Conservation (phyloP, 2,797 vertebrate genomes). For the Triplophysa yarkandensis region DNA sequence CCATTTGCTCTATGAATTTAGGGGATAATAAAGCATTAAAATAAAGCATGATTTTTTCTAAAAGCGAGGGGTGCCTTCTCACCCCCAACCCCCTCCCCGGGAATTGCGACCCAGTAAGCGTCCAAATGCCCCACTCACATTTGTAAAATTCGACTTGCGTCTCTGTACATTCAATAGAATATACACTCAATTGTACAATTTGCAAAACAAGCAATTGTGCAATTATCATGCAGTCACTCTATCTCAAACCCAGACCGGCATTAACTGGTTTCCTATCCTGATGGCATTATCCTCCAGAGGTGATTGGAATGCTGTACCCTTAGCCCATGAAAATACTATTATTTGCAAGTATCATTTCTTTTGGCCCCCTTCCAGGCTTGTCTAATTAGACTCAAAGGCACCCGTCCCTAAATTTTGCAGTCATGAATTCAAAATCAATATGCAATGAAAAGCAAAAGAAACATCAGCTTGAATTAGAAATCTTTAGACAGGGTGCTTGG, state of each 20-base stretch:
- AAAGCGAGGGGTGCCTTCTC: too few relatives aligned
- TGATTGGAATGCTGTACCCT: slow-evolving; percentile 57
- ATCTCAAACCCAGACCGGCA: slow-evolving; percentile 33
- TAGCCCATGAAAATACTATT: slow-evolving; percentile 56
- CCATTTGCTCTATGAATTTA: too few relatives aligned
- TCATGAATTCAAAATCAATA: slow-evolving; percentile 49
- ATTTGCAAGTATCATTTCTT: slow-evolving; percentile 64
- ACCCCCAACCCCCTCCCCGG: too few relatives aligned
- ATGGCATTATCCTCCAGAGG: slow-evolving; percentile 45
- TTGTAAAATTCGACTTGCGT: slow-evolving; percentile 38
- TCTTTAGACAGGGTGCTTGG: slow-evolving; percentile 6
- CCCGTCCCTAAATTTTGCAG: slow-evolving; percentile 54
- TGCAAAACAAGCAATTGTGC: slow-evolving; percentile 30
- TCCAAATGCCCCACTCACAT: slow-evolving; percentile 7
- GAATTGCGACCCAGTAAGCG: too few relatives aligned
- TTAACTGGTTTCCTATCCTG: slow-evolving; percentile 25
- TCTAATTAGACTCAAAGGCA: slow-evolving; percentile 66
- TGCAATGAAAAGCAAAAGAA: slow-evolving; percentile 28
- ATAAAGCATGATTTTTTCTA: too few relatives aligned
- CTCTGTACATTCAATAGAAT: slow-evolving; percentile 41
- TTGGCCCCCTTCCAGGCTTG: slow-evolving; percentile 60
- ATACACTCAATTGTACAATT: slow-evolving; percentile 33
- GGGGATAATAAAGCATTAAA: too few relatives aligned
- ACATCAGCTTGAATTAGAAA: slow-evolving; percentile 34
- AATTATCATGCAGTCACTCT: slow-evolving; percentile 45